These are phyloP conservation scores for Sycobia sp. DNA, from an alignment of 1,140 invertebrate species.

Conservation along the genomic window DNA sequence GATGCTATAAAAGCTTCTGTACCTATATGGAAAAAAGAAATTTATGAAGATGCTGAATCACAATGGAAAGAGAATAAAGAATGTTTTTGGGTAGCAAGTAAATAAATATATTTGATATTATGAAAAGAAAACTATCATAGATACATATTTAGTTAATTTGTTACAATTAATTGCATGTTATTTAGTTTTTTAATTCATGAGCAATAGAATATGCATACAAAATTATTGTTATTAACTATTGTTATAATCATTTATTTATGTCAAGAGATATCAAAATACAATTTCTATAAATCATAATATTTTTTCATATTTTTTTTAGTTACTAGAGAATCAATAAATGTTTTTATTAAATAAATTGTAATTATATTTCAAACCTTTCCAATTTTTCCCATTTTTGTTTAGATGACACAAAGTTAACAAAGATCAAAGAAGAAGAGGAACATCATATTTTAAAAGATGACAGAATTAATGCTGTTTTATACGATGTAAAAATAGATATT, in stretches of 20 bases:
- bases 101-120: slow-evolving; percentile 41
- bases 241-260: too few species aligned
- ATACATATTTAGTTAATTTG: neutral
- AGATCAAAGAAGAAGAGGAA: neutral
- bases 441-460: neutral
- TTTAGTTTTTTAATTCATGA: neutral
- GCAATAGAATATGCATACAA: too few species aligned
- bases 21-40: slow-evolving; percentile 97
- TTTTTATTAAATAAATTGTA: neutral
- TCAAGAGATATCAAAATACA: too few species aligned
- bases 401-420: slow-evolving; percentile 3
- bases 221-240: too few species aligned
- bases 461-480: neutral
- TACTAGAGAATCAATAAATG: slow-evolving; percentile 8
- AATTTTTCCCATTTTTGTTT: slow-evolving; percentile 4
- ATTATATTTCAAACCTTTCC: slow-evolving; percentile 24
- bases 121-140: neutral
- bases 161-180: neutral
- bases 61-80: slow-evolving; percentile 82
- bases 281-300: too few species aligned
- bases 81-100: slow-evolving; percentile 70
- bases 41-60: slow-evolving; percentile 70
- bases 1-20: slow-evolving; percentile 84
- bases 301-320: slow-evolving; percentile 4
- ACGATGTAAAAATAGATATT: slow-evolving; percentile 22